Percentiles rank a stretch among this genome's conserved stretches.
phyloP scores from a whole-genome alignment of 2,797 vertebrate species.

The Tadarida brasiliensis region DNA sequence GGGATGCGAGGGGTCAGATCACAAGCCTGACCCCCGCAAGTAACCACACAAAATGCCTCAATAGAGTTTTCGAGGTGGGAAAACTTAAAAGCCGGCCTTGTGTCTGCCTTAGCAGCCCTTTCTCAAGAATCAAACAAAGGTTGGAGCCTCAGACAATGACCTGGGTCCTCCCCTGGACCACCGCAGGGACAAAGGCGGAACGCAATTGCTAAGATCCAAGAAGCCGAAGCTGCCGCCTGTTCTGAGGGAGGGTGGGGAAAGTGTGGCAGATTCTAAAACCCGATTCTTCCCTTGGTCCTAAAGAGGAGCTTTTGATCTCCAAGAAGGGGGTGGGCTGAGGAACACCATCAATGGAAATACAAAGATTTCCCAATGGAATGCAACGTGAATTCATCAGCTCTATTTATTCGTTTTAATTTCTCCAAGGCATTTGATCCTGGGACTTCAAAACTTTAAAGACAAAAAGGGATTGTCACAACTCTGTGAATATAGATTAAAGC shows the following conservation, averaged over 20 bases:
- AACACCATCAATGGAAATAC: slow-evolving; percentile 19
- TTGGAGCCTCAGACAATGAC: slow-evolving; percentile 70
- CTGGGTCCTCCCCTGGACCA: slow-evolving; percentile 81
- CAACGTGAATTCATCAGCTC: slow-evolving; percentile 9
- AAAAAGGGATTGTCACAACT: slow-evolving; percentile 79
- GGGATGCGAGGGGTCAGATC: slow-evolving; percentile 76
- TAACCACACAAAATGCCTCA: slow-evolving; percentile 80
- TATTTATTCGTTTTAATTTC: slow-evolving; percentile 33
- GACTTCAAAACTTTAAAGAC: slow-evolving; percentile 70
- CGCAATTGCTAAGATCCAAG: slow-evolving; percentile 68
- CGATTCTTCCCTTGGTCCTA: slow-evolving; percentile 79
- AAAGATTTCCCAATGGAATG: slow-evolving; percentile 54
- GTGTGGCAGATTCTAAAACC: slow-evolving; percentile 84
- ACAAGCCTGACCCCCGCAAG: slow-evolving; percentile 73
- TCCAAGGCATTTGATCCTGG: neutral
- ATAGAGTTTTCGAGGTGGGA: slow-evolving; percentile 79
- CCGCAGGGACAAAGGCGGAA: slow-evolving; percentile 74
- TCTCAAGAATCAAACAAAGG: slow-evolving; percentile 74
- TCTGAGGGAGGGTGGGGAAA: slow-evolving; percentile 68
- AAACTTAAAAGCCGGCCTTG: slow-evolving; percentile 67
- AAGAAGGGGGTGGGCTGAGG: neutral
- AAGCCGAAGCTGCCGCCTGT: slow-evolving; percentile 40
- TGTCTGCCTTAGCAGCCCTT: slow-evolving; percentile 74
- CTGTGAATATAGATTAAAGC: slow-evolving; percentile 63
- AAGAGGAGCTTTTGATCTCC: slow-evolving; percentile 77